These are phyloP conservation scores for Trichechus manatus DNA, from an alignment of 2,113 vertebrate species.

Conservation along the genomic window DNA sequence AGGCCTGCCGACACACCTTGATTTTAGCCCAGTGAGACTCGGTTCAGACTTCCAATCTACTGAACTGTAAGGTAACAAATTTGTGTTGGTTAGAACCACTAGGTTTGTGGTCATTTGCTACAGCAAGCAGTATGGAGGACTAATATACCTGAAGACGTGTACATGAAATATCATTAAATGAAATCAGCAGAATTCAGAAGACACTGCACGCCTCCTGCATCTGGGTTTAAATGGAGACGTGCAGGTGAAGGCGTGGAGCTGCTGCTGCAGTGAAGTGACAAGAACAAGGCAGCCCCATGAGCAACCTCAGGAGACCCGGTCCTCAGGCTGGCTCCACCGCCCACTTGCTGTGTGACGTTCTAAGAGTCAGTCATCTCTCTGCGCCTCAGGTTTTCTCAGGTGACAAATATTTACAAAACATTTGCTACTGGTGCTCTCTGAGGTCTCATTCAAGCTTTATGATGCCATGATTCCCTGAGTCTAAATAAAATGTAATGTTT, in stretches of 20 bases:
- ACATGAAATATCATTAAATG: background rate
- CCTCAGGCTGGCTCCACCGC: background rate
- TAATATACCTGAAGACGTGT: background rate
- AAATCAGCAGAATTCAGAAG: background rate
- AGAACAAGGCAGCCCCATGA: background rate
- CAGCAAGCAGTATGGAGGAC: background rate
- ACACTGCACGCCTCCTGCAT: background rate
- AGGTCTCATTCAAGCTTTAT: background rate
- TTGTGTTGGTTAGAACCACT: too few species aligned
- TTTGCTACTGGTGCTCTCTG: background rate
- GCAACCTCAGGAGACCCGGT: background rate
- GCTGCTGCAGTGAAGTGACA: background rate
- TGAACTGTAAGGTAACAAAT: background rate
- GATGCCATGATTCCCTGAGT: background rate
- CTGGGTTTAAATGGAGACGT: background rate
- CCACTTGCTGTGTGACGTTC: background rate
- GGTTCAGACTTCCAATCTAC: background rate
- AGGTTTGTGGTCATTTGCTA: background rate
- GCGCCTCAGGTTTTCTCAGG: background rate
- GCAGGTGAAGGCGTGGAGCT: background rate
- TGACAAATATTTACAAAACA: background rate
- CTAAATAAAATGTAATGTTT: background rate
- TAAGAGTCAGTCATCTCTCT: background rate
- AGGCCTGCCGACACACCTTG: background rate
- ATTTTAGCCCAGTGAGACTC: background rate